These are phyloP conservation scores for Narcine bancroftii DNA, from an alignment of 2,113 vertebrate genomes.

Conservation along the genomic window DNA sequence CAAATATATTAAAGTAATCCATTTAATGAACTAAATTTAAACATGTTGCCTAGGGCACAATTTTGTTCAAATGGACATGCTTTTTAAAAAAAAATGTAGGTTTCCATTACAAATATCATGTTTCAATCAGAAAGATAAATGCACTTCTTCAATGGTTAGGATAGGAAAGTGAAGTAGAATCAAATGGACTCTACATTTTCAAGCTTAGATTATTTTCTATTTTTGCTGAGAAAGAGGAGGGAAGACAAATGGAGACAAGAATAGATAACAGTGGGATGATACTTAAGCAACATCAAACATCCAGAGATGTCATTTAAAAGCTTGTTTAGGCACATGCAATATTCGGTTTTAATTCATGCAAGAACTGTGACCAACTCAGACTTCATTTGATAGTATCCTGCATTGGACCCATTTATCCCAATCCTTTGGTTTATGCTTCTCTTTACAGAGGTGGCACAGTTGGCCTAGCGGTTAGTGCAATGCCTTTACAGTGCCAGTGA, in stretches of 20 bases:
- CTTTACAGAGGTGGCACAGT: no score
- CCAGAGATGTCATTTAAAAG: no score
- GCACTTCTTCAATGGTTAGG: neutral
- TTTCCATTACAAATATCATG: neutral
- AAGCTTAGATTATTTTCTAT: neutral
- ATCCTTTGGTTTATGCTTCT: neutral
- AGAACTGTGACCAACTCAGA: neutral
- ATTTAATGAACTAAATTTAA: neutral
- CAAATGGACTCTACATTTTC: neutral
- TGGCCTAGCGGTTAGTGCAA: no score
- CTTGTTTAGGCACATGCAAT: neutral
- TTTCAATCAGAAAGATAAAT: neutral
- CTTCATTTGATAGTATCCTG: neutral
- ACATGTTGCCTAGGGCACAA: neutral
- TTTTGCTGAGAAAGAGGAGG: neutral
- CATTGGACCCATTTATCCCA: neutral
- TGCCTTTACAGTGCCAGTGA: no score
- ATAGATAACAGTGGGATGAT: neutral
- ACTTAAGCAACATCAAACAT: neutral
- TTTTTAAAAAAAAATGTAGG: no score
- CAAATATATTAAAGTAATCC: neutral
- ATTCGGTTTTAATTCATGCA: neutral
- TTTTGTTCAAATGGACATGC: neutral
- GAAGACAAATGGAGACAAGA: neutral
- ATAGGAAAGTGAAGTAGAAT: neutral